Base-by-base conservation (phyloP, 2,113 vertebrate genomes). In the Platysteira castanea region DNA sequence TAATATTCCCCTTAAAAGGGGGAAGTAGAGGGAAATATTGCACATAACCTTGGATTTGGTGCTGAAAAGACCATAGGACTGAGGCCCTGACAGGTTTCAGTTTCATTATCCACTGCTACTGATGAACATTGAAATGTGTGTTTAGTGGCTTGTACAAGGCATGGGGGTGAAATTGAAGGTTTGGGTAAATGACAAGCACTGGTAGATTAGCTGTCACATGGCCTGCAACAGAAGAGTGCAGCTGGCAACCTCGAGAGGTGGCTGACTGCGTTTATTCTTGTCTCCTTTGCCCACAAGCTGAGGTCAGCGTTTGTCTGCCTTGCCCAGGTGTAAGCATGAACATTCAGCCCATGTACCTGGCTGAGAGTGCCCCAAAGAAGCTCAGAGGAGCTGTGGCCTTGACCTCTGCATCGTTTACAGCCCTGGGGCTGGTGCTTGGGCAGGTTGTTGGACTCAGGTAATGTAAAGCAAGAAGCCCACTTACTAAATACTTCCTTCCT, bases 281-380 rank as follows among this genome's bases (percentile, higher is more conserved):
- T 57, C 59, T 65, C 28, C 65, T 91, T 37, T 41, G 59, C 22
- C 73, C 79, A 8, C 39, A 59, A 89, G 50, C 87, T 93, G 76
- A 92, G 46, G 8, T 79, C 76, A 77, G 67, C 10, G 5, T 77
- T 75, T 90, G 30, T 96, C 50, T 93, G 67, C 54, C 53, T 67
- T 93, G 69, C 96, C 42, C 94, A 99, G 99, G 99, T 74, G 97
- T 99, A 70, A 98, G 99, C 97, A 99, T 99, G 98, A 99, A 98
- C n/a, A 95, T 99, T 42, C 99, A 99, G 94, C 99, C 99, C 85
- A 99, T 99, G 99, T 99, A 99, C 81, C 98, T 99, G 95, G 99
- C 99, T 37, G 99, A 99, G 95, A 99, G 99, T 30, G 98, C 98
- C 20, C 98, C 99, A 30, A 99, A 98, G 97, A 98, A 99, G 84